phyloP scores from a whole-genome alignment of 2,888 invertebrate species.

The Coronaproctus castanopsis region DNA sequence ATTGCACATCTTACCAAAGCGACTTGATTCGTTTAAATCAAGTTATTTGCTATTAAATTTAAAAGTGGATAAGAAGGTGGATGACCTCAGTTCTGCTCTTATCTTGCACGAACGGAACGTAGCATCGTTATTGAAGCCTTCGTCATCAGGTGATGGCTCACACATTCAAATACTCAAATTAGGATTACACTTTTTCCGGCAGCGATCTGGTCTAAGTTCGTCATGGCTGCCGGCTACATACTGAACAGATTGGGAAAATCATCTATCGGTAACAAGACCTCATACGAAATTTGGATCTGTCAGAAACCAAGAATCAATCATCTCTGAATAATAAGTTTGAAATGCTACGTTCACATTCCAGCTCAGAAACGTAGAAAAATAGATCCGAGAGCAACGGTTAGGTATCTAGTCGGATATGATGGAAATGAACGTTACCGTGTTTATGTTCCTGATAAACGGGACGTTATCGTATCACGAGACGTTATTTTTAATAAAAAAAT shows the following conservation, averaged over 20 bases:
- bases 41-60: slow-evolving; percentile 13
- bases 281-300: slow-evolving; percentile 21
- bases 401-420: slow-evolving; percentile 21
- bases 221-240: slow-evolving; percentile 13
- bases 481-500: slow-evolving; percentile 19
- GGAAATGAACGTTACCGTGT: slow-evolving; percentile 22
- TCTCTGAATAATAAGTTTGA: slow-evolving; percentile 2
- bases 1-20: slow-evolving; percentile 12
- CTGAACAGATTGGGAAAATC: slow-evolving; percentile 15
- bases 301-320: slow-evolving; percentile 12
- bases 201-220: slow-evolving; percentile 16
- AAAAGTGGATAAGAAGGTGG: slow-evolving; percentile 10
- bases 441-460: slow-evolving; percentile 15
- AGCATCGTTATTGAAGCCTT: slow-evolving; percentile 4
- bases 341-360: neutral
- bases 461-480: slow-evolving; percentile 16
- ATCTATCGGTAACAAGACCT: slow-evolving; percentile 18
- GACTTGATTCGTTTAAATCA: slow-evolving; percentile 14
- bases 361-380: slow-evolving; percentile 6
- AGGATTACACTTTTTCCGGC: slow-evolving; percentile 14
- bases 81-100: slow-evolving; percentile 9
- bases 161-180: slow-evolving; percentile 15
- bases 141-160: neutral
- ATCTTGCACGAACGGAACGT: slow-evolving; percentile 14
- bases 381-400: slow-evolving; percentile 5